Evolutionary conservation across 2,888 invertebrate species (phyloP), one percentile per base, ranked within the genome.

Genomic region (Cetonia aurata): DNA sequence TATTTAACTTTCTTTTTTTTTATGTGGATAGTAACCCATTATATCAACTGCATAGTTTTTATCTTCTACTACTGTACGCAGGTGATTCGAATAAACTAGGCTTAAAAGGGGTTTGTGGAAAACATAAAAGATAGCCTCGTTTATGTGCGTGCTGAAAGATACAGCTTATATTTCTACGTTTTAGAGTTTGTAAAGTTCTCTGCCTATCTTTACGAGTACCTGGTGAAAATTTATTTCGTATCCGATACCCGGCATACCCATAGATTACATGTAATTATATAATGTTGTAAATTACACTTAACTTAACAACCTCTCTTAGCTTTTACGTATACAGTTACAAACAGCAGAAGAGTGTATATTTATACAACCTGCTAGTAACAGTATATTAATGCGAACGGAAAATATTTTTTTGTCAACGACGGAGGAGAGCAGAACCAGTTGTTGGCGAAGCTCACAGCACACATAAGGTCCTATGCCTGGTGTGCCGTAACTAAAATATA

Each of bases 251-350:
- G 12, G 41, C 25, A 41, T 48, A 37, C 42, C 31, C 65, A 57
- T 66, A 66, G 19, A 70, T 70, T 70, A 66, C 57, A 42, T 57
- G 66, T 57, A 70, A 70, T 70, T 57, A 66, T 70, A 57, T 70
- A 70, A 70, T 70, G 70, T 56, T 70, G 66, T 70, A 70, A 70
- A 70, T 70, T 70, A 48, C 56, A 15, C 46, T 46, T 53, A 66
- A 56, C 46, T 70, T 70, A 70, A 65, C 56, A 65, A 56, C 56
- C 19, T 57, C 41, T 65, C 44, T 37, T 46, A 33, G 56, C 57
- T 66, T 31, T 57, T 69, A 50, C 56, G 56, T 70, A 66, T 70
- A 66, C 70, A 65, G 65, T 70, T 70, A 70, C 70, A 37, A 42
- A 25, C 15, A 55, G 67, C 67, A 15, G 55, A 44, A 56, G 44